Percentiles rank a stretch among this genome's conserved stretches.
Evolutionary conservation across 37 sponge, comb jelly and placozoan genomes (phyloP).

Genomic region (Halisarca cf. caerulea): DNA sequence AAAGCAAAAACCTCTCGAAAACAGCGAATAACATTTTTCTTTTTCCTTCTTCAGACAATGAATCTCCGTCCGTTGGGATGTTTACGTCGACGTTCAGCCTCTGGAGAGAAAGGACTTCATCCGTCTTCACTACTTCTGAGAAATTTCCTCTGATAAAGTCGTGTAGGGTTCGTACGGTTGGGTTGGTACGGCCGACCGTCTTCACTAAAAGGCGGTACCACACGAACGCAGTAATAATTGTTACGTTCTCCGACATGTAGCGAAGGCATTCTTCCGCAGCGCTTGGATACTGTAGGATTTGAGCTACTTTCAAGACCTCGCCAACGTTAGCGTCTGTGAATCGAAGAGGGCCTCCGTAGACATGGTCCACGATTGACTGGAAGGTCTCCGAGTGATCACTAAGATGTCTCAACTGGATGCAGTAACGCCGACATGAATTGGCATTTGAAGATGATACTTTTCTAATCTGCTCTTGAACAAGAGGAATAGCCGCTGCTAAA

Average conservation of each 20-base stretch:
- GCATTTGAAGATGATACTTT: background rate
- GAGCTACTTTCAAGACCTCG: background rate
- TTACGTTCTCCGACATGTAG: constrained; percentile 3
- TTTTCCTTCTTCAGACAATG: background rate
- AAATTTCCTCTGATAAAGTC: background rate
- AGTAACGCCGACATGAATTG: background rate
- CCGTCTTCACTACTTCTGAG: background rate
- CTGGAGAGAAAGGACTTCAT: background rate
- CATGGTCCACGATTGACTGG: constrained; percentile 6
- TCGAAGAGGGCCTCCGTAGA: background rate
- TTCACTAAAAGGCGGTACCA: background rate
- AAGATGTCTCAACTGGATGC: background rate
- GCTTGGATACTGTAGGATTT: background rate
- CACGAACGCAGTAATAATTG: background rate
- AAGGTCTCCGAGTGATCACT: background rate
- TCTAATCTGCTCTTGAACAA: background rate
- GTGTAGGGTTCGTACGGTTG: background rate
- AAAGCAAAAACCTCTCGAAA: background rate
- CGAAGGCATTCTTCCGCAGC: constrained; percentile 6
- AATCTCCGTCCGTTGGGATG: background rate
- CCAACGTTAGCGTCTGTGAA: background rate
- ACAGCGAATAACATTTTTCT: no score
- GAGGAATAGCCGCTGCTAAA: constrained; percentile 3
- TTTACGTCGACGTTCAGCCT: background rate
- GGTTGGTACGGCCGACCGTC: no score